A percentile compares a stretch with the other conserved stretches of the same genome.
phyloP scores from a whole-genome alignment of 2,888 invertebrate genomes.

The Mythimna impura region DNA sequence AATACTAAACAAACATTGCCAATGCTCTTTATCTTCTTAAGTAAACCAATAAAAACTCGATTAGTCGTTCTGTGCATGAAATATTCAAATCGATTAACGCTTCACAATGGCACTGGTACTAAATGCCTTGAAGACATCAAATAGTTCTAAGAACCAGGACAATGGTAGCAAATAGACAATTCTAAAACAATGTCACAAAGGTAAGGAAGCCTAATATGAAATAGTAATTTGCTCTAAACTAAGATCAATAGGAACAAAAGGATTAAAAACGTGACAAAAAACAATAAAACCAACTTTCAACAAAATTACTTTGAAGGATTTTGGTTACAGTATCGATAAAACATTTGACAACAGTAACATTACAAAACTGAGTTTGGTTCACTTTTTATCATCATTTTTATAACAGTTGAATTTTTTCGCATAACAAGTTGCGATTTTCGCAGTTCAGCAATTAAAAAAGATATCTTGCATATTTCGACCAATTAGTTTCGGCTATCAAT shows the following conservation, averaged over 20 bases:
- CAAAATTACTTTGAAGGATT: slow-evolving; percentile 16
- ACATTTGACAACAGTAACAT: slow-evolving; percentile 7
- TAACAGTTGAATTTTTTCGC: background rate
- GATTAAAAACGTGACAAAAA: slow-evolving; percentile 25
- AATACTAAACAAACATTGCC: slow-evolving; percentile 70
- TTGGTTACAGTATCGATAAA: slow-evolving; percentile 7
- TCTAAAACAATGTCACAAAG: slow-evolving; percentile 31
- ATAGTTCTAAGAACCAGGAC: slow-evolving; percentile 32
- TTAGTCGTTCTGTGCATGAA: slow-evolving; percentile 53
- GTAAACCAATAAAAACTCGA: slow-evolving; percentile 57
- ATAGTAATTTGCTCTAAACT: slow-evolving; percentile 16
- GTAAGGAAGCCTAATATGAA: slow-evolving; percentile 8
- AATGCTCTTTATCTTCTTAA: slow-evolving; percentile 45
- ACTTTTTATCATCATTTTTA: slow-evolving; percentile 6
- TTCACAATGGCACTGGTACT: slow-evolving; percentile 39
- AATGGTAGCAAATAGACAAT: slow-evolving; percentile 36
- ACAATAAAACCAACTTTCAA: slow-evolving; percentile 16
- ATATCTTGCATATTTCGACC: slow-evolving; percentile 10
- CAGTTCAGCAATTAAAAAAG: background rate
- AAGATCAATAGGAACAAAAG: slow-evolving; percentile 33
- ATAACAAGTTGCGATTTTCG: slow-evolving; percentile 6
- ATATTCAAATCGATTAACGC: slow-evolving; percentile 54
- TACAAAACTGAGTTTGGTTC: background rate
- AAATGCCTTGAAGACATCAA: slow-evolving; percentile 43
- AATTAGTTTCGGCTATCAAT: background rate